A percentile compares a stretch with the other conserved stretches of the same genome.
These are phyloP conservation scores for Ceyx margarethae DNA, from an alignment of 2,113 vertebrate species.

Conservation along the genomic window DNA sequence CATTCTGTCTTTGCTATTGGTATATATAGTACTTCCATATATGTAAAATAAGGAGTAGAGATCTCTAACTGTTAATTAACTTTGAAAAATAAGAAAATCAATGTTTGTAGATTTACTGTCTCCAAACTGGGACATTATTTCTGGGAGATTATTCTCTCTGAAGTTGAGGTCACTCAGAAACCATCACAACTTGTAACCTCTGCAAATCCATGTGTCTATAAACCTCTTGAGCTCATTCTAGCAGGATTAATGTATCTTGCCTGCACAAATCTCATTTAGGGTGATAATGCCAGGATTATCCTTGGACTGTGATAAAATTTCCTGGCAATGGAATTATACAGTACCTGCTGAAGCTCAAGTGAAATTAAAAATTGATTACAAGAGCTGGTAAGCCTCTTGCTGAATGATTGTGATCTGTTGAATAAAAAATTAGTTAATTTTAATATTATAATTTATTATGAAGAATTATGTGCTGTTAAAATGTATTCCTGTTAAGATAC, in stretches of 20 bases:
- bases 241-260: slow-evolving; percentile 17
- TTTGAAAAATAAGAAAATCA: background rate
- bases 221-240: background rate
- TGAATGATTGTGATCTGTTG: background rate
- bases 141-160: background rate
- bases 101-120: background rate
- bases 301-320: background rate
- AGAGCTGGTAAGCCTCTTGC: background rate
- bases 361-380: background rate
- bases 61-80: background rate
- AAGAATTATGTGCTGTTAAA: background rate
- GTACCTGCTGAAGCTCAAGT: background rate
- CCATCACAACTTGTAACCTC: background rate
- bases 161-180: background rate
- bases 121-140: background rate
- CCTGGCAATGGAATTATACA: background rate
- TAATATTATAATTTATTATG: background rate
- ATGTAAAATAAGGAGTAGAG: background rate
- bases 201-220: background rate
- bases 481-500: background rate
- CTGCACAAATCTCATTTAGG: slow-evolving; percentile 19
- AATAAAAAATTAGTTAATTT: background rate
- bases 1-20: background rate
- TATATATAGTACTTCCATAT: background rate
- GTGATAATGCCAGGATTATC: slow-evolving; percentile 20